Evolutionary conservation across 2,113 vertebrate species (phyloP).

Genomic region (Planiliza haematocheilus): DNA sequence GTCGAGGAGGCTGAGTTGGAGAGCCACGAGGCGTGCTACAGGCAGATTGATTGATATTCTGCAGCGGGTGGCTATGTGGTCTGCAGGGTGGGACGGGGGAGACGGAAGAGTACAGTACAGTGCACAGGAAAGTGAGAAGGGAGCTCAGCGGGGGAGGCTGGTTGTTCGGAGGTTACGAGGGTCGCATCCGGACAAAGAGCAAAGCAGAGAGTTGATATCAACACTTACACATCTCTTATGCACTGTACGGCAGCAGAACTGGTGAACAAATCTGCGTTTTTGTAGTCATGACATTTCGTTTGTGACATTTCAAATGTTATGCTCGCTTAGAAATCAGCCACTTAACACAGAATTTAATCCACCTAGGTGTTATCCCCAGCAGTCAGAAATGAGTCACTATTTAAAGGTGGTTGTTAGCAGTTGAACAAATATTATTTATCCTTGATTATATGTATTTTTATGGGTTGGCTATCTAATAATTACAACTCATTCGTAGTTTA

Average conservation of each 20-base stretch:
- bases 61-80: conserved; percentile 30
- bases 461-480: not conserved
- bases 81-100: conserved; percentile 24
- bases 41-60: conserved; percentile 61
- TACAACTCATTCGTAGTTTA: not conserved
- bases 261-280: too few species aligned
- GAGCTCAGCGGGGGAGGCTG: conserved; percentile 1
- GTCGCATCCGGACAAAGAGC: conserved; percentile 8
- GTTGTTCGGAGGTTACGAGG: conserved; percentile 26
- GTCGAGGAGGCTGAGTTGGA: conserved; percentile 45
- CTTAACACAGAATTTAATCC: too few species aligned
- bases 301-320: too few species aligned
- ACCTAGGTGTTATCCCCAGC: too few species aligned
- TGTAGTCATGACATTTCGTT: too few species aligned
- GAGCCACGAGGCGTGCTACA: conserved; percentile 26
- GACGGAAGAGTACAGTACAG: conserved; percentile 11
- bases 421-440: too few species aligned
- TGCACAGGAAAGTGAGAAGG: not conserved
- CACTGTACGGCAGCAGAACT: too few species aligned
- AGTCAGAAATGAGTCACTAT: too few species aligned
- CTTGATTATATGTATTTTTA: not conserved
- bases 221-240: not conserved
- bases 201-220: not conserved
- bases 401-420: too few species aligned
- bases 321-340: too few species aligned